Conservation (phyloP, 1,140 invertebrate species). For the Aradophagus sp. region DNA sequence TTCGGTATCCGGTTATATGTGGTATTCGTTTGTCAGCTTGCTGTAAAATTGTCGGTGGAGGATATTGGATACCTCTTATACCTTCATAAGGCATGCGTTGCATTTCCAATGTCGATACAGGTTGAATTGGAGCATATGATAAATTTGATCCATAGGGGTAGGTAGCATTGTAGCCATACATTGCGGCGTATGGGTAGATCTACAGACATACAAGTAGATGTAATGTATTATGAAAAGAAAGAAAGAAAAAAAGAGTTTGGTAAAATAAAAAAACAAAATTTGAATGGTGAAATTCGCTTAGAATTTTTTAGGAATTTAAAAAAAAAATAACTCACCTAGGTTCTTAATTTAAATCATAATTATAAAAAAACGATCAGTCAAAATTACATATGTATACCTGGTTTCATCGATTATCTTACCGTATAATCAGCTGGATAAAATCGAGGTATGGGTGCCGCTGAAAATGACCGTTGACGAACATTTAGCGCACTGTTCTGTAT, state of each 20-base stretch:
- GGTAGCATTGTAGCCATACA: conserved; percentile 54
- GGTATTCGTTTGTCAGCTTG: conserved; percentile 24
- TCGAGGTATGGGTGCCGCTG: conserved; percentile 49
- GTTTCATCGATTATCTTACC: conserved; percentile 59
- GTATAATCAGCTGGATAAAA: conserved; percentile 61
- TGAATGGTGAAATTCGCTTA: neutral
- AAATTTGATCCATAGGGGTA: conserved; percentile 36
- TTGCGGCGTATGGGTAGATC: conserved; percentile 58
- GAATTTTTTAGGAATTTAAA: too few relatives aligned
- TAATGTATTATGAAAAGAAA: neutral
- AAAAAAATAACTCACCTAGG: too few relatives aligned
- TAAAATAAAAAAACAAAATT: neutral
- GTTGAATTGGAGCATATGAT: conserved; percentile 10
- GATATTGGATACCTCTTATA: conserved; percentile 13
- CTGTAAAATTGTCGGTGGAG: neutral
- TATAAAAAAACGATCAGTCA: too few relatives aligned
- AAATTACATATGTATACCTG: too few relatives aligned
- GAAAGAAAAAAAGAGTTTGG: neutral
- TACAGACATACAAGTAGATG: conserved; percentile 21
- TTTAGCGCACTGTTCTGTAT: conserved; percentile 26
- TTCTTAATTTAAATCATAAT: too few relatives aligned
- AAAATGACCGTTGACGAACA: too few relatives aligned
- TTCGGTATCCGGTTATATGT: conserved; percentile 10
- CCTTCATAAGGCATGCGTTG: conserved; percentile 14
- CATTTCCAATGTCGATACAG: conserved; percentile 7